A percentile compares a stretch with the other conserved stretches of the same genome.
phyloP scores from a whole-genome alignment of 1,140 invertebrate genomes.

The Lethocerus indicus region DNA sequence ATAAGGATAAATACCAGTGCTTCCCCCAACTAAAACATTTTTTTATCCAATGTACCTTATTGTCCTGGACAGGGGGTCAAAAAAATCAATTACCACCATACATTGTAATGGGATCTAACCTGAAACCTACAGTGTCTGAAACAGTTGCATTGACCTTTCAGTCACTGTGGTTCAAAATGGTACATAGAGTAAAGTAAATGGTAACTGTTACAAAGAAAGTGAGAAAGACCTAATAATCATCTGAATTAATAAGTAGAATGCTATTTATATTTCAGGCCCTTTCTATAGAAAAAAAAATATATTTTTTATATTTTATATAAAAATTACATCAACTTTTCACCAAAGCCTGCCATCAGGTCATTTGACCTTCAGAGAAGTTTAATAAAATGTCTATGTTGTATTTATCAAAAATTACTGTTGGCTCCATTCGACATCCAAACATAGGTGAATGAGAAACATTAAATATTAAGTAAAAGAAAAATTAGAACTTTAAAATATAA shows the following conservation, averaged over 20 bases:
- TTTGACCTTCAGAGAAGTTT: no score
- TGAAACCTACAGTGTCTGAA: background rate
- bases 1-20: background rate
- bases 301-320: no score
- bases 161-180: background rate
- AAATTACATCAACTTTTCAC: no score
- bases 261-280: no score
- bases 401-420: no score
- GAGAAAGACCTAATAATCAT: no score
- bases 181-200: no score
- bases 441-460: background rate
- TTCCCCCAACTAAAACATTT: background rate
- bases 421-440: background rate
- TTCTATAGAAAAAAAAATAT: no score
- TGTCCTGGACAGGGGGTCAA: background rate
- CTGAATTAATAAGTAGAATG: no score
- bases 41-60: background rate
- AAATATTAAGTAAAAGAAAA: background rate
- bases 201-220: no score
- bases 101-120: background rate
- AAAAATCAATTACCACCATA: background rate
- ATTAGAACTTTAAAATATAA: constrained; percentile 1
- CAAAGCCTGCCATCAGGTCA: no score
- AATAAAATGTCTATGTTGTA: no score
- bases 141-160: background rate